Percentiles rank a stretch among this genome's conserved stretches.
Evolutionary conservation across 2,797 vertebrate species (phyloP).

Genomic region (Myotis planiceps): DNA sequence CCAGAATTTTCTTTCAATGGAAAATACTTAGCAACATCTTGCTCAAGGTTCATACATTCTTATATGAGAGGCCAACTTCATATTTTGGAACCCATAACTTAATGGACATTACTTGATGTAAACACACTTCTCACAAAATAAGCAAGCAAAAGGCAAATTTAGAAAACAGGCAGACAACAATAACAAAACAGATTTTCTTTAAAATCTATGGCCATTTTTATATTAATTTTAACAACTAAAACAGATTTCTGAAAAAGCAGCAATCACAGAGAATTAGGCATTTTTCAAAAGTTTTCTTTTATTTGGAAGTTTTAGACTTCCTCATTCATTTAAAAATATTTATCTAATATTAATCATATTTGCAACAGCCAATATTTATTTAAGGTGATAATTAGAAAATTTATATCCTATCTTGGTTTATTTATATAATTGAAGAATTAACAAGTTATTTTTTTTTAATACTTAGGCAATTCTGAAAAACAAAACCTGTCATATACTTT

Average conservation of each 20-base stretch:
- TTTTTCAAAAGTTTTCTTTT: background rate
- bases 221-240: background rate
- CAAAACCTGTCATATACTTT: background rate
- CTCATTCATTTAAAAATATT: background rate
- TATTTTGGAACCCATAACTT: background rate
- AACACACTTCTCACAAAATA: background rate
- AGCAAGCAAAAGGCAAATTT: background rate
- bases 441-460: background rate
- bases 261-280: background rate
- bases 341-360: background rate
- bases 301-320: background rate
- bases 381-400: background rate
- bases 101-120: background rate
- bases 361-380: background rate
- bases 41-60: background rate
- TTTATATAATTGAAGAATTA: constrained; percentile 34
- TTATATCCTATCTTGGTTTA: background rate
- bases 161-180: background rate
- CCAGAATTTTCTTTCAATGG: background rate
- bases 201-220: background rate
- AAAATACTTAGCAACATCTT: background rate
- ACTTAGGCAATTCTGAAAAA: background rate
- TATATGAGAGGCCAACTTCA: background rate
- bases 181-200: background rate
- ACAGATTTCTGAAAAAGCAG: background rate